Evolutionary conservation across 2,113 vertebrate species (phyloP), one percentile per base, ranked within the genome.

Genomic region (Pelmatolapia mariae): DNA sequence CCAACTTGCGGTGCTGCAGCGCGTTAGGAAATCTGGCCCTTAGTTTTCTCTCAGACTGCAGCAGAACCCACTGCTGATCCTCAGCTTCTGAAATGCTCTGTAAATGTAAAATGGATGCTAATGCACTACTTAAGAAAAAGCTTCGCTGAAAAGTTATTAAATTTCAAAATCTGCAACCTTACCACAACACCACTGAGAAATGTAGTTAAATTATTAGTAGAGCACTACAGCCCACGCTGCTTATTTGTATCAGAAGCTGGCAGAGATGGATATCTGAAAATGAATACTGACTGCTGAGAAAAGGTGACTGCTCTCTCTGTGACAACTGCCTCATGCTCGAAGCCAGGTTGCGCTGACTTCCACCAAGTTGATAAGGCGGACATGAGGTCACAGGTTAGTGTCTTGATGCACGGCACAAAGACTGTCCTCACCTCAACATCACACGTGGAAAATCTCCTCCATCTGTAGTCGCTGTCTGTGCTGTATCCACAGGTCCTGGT

Each of bases 401-500:
- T 73, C 31, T 84, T 33, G 8, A 29, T 68, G 76, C 26, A 52
- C 1, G 16, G 7, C 38, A 9, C 33, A 82, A 31, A 40, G 76
- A 26, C 8, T 18, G 61, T 80, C 82, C 52, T 87, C 81, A 68
- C 79, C 52, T 86, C 47, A 33, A 61, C 81, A 12, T 81, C 83
- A 71, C 66, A 86, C 16, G 12, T 66, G 81, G 66, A 87, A 81
- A 84, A 76, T 57, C 61, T 88, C 79, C 54, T 56, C 40, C 13
- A 15, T 89, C 71, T 89, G 85, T 52, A 53, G 22, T 76, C 5
- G 61, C 68, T 19, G 86, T 89, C 88, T 22, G 81, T 40, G 29
- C 83, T 16, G 82, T 7, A 57, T 86, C 89, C 85, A 57, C 86
- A 85, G 83, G 66, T 88, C 76, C 88, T 59, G 68, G 80, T 84